Conservation (phyloP, 2,888 invertebrate genomes). For the Linnaemya tessellans region DNA sequence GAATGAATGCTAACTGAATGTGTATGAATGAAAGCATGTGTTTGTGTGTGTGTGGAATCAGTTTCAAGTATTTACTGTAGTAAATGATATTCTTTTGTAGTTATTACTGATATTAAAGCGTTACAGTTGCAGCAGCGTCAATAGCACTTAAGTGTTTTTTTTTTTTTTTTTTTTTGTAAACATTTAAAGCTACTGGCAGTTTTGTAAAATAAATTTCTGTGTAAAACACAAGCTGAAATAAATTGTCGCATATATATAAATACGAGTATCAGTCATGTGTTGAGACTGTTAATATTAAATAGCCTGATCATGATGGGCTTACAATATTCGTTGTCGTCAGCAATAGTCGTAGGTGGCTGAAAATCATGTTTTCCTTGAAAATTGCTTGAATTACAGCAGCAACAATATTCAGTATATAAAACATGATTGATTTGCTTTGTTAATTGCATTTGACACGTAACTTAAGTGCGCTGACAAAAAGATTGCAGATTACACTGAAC, state of each 20-base stretch:
- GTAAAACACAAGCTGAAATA: background rate
- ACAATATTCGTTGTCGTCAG: background rate
- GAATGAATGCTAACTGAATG: constrained; percentile 41
- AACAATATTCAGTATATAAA: constrained; percentile 26
- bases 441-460: constrained; percentile 31
- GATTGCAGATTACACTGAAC: background rate
- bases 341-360: constrained; percentile 49
- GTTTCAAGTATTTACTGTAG: constrained; percentile 31
- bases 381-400: constrained; percentile 13
- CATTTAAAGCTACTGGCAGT: background rate
- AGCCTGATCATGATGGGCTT: constrained; percentile 29
- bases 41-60: constrained; percentile 36
- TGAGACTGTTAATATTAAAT: constrained; percentile 42
- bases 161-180: background rate
- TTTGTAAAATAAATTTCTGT: background rate
- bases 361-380: constrained; percentile 51
- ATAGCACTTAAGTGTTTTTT: background rate
- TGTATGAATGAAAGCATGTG: background rate
- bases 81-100: constrained; percentile 32
- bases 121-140: constrained; percentile 27
- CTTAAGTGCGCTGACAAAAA: background rate
- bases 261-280: constrained; percentile 69
- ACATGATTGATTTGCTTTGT: constrained; percentile 10
- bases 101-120: constrained; percentile 21
- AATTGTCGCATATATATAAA: constrained; percentile 1